Evolutionary conservation across 2,888 invertebrate genomes (phyloP).

Genomic region (Morpho helenor): DNA sequence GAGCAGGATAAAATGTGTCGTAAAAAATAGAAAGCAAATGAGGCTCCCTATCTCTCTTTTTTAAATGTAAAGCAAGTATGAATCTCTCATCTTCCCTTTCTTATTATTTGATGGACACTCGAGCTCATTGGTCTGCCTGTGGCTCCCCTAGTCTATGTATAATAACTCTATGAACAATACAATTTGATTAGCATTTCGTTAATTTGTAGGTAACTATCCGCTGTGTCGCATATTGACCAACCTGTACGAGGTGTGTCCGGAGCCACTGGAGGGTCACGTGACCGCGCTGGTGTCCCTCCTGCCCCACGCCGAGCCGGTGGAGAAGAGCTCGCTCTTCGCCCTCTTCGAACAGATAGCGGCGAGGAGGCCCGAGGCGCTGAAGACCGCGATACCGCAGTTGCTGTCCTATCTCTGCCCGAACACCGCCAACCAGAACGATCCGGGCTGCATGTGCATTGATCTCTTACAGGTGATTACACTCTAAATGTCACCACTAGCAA

Average conservation of each 20-base stretch:
- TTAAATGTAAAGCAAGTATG: too few species aligned
- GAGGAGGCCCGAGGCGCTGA: slow-evolving; percentile 88
- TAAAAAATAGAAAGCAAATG: too few species aligned
- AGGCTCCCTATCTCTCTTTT: too few species aligned
- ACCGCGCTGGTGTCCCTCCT: slow-evolving; percentile 89
- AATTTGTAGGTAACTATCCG: slow-evolving; percentile 88
- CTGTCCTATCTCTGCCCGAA: slow-evolving; percentile 84
- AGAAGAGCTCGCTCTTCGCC: slow-evolving; percentile 90
- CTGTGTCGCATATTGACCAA: slow-evolving; percentile 93
- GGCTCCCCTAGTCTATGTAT: too few species aligned
- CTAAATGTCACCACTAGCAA: too few species aligned
- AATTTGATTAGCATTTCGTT: neutral
- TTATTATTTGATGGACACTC: too few species aligned
- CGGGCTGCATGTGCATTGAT: slow-evolving; percentile 71
- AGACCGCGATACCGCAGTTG: slow-evolving; percentile 89
- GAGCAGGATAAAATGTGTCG: neutral
- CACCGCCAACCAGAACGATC: slow-evolving; percentile 54
- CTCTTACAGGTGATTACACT: slow-evolving; percentile 51
- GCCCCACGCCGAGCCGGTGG: slow-evolving; percentile 90
- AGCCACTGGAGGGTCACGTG: slow-evolving; percentile 91
- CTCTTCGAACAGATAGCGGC: slow-evolving; percentile 91
- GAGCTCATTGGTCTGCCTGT: too few species aligned
- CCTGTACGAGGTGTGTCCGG: slow-evolving; percentile 92
- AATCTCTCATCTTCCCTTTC: too few species aligned
- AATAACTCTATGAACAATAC: too few species aligned